Conservation (phyloP, 2,888 invertebrate genomes). For the Drosophila buzzatii region DNA sequence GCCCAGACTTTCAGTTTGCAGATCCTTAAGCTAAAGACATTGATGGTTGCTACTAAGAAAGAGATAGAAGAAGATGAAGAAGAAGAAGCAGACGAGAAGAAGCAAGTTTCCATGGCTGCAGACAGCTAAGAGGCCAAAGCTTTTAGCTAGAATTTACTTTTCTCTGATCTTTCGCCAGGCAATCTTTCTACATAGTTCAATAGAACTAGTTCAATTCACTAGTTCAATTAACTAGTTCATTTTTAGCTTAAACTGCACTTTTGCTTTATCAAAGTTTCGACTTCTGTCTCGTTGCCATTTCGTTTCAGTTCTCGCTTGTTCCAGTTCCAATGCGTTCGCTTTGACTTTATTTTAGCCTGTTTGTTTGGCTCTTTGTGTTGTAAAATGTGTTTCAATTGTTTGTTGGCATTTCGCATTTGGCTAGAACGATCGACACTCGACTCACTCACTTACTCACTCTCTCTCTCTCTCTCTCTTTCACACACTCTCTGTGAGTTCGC, state of each 20-base stretch:
- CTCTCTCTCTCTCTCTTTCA: too few species aligned
- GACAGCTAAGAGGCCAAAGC: neutral
- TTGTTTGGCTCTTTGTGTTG: conserved; percentile 34
- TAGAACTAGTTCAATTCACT: neutral
- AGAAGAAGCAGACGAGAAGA: neutral
- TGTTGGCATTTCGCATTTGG: conserved; percentile 57
- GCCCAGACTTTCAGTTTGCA: conserved; percentile 49
- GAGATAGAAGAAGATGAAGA: neutral
- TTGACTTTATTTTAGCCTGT: neutral
- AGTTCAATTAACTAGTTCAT: neutral
- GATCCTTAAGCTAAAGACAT: conserved; percentile 32
- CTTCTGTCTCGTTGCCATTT: conserved; percentile 1
- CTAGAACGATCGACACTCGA: conserved; percentile 49
- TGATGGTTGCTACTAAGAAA: conserved; percentile 25
- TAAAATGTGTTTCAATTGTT: conserved; percentile 64
- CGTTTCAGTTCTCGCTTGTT: conserved; percentile 1
- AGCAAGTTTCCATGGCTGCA: neutral
- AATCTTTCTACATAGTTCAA: too few species aligned
- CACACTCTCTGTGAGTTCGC: conserved; percentile 44
- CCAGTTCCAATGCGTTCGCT: neutral
- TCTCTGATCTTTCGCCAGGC: neutral
- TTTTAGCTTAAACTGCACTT: neutral
- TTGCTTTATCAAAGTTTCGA: neutral
- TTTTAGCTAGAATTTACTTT: too few species aligned
- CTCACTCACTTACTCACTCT: neutral